Conservation (phyloP, 1,140 invertebrate species). For the Drosophila sulfurigaster region DNA sequence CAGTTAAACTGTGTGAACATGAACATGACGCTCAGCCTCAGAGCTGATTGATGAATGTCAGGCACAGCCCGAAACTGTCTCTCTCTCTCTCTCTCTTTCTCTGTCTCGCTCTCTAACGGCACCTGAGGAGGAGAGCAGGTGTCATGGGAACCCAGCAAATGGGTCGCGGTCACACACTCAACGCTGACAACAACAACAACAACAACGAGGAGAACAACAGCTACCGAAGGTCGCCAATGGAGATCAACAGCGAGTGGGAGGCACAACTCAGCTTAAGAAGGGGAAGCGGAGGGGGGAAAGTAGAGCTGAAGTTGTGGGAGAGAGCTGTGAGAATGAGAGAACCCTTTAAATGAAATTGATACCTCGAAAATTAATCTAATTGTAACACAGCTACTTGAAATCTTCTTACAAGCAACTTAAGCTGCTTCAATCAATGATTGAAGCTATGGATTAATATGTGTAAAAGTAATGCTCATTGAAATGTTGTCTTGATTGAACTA, state of each 20-base stretch:
- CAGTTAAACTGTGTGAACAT: constrained; percentile 56
- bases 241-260: constrained; percentile 25
- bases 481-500: too few species aligned
- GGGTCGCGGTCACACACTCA: constrained; percentile 50
- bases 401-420: too few species aligned
- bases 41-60: constrained; percentile 80
- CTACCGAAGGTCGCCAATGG: constrained; percentile 45
- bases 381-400: too few species aligned
- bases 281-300: background rate
- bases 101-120: constrained; percentile 40
- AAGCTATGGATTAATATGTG: too few species aligned
- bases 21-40: constrained; percentile 43
- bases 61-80: constrained; percentile 35
- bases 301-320: background rate
- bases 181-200: background rate
- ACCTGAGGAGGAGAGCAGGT: constrained; percentile 55
- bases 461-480: too few species aligned
- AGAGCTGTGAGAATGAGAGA: background rate
- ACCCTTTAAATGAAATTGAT: too few species aligned
- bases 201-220: constrained; percentile 1
- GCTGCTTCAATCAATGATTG: too few species aligned
- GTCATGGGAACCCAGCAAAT: constrained; percentile 69
- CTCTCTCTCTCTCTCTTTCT: constrained; percentile 19
- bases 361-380: too few species aligned
- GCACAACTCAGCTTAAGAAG: background rate